Evolutionary conservation across 2,888 invertebrate species (phyloP).

Genomic region (Neoscelio sp.): DNA sequence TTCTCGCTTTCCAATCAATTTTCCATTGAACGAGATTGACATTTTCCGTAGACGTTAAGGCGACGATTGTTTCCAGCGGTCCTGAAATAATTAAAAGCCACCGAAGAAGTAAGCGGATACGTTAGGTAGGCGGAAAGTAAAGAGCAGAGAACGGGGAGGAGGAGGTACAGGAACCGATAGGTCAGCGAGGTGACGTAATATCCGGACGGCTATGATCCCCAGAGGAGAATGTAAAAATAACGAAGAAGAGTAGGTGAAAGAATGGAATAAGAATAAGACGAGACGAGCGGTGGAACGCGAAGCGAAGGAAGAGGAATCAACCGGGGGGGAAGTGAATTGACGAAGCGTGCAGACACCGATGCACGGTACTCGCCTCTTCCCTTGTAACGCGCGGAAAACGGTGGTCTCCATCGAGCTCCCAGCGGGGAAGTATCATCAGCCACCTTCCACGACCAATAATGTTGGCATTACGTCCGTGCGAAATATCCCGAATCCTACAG

Average conservation of each 20-base stretch:
- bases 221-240: slow-evolving; percentile 54
- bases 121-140: slow-evolving; percentile 53
- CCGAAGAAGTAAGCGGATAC: slow-evolving; percentile 26
- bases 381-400: slow-evolving; percentile 23
- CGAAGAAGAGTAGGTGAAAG: slow-evolving; percentile 56
- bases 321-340: slow-evolving; percentile 70
- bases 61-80: no score
- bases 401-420: slow-evolving; percentile 4
- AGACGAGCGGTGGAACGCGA: slow-evolving; percentile 37
- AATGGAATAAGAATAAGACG: slow-evolving; percentile 24
- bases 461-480: slow-evolving; percentile 30
- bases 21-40: slow-evolving; percentile 45
- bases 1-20: slow-evolving; percentile 36
- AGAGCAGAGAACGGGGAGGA: slow-evolving; percentile 25
- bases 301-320: slow-evolving; percentile 11
- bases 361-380: slow-evolving; percentile 71
- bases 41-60: slow-evolving; percentile 48
- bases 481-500: slow-evolving; percentile 33
- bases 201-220: slow-evolving; percentile 75
- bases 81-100: slow-evolving; percentile 35
- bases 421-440: slow-evolving; percentile 36
- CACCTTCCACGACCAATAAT: slow-evolving; percentile 50
- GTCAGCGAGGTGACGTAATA: slow-evolving; percentile 78
- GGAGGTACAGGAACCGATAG: slow-evolving; percentile 55
- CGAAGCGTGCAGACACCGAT: slow-evolving; percentile 74